phyloP scores from a whole-genome alignment of 2,888 invertebrate species.

The Acleris emargana region DNA sequence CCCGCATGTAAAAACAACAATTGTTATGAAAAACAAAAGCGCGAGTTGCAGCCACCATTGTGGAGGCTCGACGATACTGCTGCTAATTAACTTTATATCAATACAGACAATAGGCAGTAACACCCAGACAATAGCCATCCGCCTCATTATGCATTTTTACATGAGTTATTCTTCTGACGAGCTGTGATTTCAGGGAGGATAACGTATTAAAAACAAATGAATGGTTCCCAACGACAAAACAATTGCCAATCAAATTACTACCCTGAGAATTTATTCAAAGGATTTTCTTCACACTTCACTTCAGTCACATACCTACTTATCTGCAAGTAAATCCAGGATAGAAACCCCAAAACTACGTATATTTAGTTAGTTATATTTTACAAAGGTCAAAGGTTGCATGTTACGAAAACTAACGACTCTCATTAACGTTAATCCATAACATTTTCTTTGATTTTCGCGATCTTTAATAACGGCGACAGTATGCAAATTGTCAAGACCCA shows the following conservation, averaged over 20 bases:
- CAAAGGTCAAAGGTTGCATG: no score
- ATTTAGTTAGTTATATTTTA: no score
- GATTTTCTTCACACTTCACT: no score
- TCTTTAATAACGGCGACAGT: no score
- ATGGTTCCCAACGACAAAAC: constrained; percentile 4
- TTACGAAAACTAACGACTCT: no score
- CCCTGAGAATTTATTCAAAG: not conserved
- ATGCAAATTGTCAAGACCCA: no score
- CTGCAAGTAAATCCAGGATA: no score
- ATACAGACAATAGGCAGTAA: constrained; percentile 54
- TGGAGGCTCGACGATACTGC: constrained; percentile 47
- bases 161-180: constrained; percentile 19
- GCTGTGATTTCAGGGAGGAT: constrained; percentile 28
- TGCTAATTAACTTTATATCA: constrained; percentile 68
- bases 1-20: constrained; percentile 73
- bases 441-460: no score
- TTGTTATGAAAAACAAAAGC: constrained; percentile 69
- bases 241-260: constrained; percentile 13
- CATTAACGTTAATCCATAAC: no score
- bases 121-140: constrained; percentile 24
- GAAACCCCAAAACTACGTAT: no score
- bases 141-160: constrained; percentile 29
- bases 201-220: constrained; percentile 14
- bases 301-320: no score
- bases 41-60: constrained; percentile 55